phyloP scores from a whole-genome alignment of 2,797 vertebrate species.

The Sebastes minor region DNA sequence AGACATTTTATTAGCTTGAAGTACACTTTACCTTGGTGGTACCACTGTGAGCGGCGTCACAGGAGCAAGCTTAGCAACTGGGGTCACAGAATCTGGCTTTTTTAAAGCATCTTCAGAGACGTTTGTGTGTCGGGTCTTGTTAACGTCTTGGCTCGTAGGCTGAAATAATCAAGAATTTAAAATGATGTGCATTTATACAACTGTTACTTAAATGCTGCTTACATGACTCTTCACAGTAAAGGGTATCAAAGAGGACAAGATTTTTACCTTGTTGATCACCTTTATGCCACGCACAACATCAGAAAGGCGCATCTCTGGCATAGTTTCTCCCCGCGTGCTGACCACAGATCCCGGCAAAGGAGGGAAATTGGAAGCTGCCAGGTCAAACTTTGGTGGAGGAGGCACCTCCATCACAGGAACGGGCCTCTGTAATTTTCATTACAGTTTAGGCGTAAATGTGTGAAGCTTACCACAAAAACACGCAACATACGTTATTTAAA shows the following conservation, averaged over 20 bases:
- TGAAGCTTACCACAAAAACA: neutral
- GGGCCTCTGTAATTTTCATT: constrained; percentile 79
- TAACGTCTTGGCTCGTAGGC: constrained; percentile 52
- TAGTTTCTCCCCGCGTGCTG: constrained; percentile 82
- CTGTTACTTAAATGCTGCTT: neutral
- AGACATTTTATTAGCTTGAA: neutral
- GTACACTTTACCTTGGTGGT: constrained; percentile 60
- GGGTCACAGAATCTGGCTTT: constrained; percentile 9
- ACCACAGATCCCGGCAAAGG: constrained; percentile 92
- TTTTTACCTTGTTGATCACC: constrained; percentile 86
- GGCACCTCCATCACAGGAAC: constrained; percentile 82
- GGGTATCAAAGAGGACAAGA: neutral
- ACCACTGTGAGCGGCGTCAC: neutral
- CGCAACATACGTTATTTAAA: neutral
- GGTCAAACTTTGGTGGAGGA: constrained; percentile 95
- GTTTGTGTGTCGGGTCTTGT: constrained; percentile 25
- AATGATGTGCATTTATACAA: neutral
- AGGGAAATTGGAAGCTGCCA: constrained; percentile 94
- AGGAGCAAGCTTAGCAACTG: constrained; percentile 18
- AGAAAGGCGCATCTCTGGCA: constrained; percentile 91
- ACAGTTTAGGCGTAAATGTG: neutral
- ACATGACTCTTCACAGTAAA: neutral
- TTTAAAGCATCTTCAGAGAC: constrained; percentile 13
- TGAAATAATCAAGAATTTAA: constrained; percentile 26
- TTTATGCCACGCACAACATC: constrained; percentile 93